Evolutionary conservation across 1,140 invertebrate genomes (phyloP).

Genomic region (Camponotus floridanus): DNA sequence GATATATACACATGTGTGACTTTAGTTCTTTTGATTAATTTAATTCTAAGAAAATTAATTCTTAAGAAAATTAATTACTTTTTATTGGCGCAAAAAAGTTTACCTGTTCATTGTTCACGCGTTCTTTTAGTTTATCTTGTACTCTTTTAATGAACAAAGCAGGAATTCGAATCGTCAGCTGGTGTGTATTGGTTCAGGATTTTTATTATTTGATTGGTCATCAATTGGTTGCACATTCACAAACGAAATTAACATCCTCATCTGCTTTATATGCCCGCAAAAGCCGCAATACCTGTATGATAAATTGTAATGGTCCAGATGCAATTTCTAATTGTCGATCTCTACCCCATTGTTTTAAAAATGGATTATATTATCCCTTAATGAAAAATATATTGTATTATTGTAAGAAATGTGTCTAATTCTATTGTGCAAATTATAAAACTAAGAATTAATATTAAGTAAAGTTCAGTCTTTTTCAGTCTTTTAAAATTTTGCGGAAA

Average conservation of each 20-base stretch:
- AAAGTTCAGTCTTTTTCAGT: not conserved
- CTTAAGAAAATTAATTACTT: not conserved
- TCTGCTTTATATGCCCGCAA: conserved; percentile 96
- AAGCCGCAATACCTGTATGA: conserved; percentile 98
- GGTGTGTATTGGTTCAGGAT: conserved; percentile 97
- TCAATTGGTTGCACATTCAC: conserved; percentile 97
- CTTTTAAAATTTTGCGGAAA: not conserved
- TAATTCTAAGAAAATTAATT: too few relatives aligned
- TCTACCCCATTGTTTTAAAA: conserved; percentile 96
- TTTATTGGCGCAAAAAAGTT: conserved; percentile 56
- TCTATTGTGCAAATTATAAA: not conserved
- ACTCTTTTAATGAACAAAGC: conserved; percentile 95
- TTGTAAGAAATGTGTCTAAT: not conserved
- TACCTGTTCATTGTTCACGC: conserved; percentile 89
- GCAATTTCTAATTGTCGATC: conserved; percentile 86
- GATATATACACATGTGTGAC: not conserved
- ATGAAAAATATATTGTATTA: conserved; percentile 5
- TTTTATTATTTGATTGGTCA: conserved; percentile 94
- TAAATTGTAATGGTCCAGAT: conserved; percentile 93
- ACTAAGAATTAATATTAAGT: not conserved
- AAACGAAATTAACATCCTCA: conserved; percentile 95
- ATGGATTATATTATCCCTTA: conserved; percentile 94
- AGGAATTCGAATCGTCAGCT: conserved; percentile 93
- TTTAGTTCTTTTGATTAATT: not conserved
- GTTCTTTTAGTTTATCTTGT: conserved; percentile 91